Percentiles rank a stretch among this genome's conserved stretches.
phyloP scores from a whole-genome alignment of 2,113 vertebrate genomes.

The Oryzias javanicus region DNA sequence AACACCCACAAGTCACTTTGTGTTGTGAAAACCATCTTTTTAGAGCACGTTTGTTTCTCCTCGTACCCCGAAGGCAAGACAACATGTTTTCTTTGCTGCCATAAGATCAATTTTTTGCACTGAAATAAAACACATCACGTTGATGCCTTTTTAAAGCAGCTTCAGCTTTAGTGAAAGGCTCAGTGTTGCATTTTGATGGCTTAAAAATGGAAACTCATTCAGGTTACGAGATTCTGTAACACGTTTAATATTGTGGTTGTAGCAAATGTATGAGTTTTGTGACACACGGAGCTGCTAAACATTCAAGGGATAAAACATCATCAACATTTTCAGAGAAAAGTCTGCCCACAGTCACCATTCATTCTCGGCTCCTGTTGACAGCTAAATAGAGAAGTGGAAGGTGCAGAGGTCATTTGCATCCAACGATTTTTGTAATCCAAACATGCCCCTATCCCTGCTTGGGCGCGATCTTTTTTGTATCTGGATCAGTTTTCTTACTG shows the following conservation, averaged over 20 bases:
- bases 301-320: constrained; percentile 7
- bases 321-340: constrained; percentile 14
- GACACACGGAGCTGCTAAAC: constrained; percentile 32
- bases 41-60: constrained; percentile 32
- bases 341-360: constrained; percentile 16
- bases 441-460: constrained; percentile 10
- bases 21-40: constrained; percentile 45
- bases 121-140: constrained; percentile 36
- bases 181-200: constrained; percentile 36
- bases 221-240: constrained; percentile 6
- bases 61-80: constrained; percentile 43
- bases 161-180: constrained; percentile 32
- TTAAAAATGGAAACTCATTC: constrained; percentile 18
- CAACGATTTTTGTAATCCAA: constrained; percentile 9
- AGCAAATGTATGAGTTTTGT: constrained; percentile 9
- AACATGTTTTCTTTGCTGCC: constrained; percentile 55
- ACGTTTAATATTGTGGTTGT: constrained; percentile 10
- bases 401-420: constrained; percentile 19
- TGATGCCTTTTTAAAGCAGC: constrained; percentile 41
- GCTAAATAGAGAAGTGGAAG: constrained; percentile 26
- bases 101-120: constrained; percentile 60
- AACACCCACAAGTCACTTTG: constrained; percentile 6
- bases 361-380: background rate
- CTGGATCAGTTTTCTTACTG: constrained; percentile 29
- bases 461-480: constrained; percentile 21